A percentile compares a stretch with the other conserved stretches of the same genome.
Evolutionary conservation across 2,888 invertebrate species (phyloP).

Genomic region (Tinea semifulvella): DNA sequence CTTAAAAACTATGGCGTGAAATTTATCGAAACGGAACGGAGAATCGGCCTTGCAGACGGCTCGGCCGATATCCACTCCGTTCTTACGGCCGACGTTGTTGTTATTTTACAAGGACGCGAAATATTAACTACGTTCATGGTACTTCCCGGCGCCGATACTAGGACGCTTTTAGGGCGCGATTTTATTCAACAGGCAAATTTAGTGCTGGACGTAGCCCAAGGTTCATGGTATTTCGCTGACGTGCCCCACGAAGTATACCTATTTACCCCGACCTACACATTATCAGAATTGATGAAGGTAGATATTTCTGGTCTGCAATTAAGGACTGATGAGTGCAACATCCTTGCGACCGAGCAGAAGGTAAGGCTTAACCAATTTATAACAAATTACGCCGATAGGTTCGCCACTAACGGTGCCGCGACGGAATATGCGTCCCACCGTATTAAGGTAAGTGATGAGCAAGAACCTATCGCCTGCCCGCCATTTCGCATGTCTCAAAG

Average conservation of each 20-base stretch:
- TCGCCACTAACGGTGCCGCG: conserved; percentile 11
- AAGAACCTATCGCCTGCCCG: conserved; percentile 27
- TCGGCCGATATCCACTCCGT: conserved; percentile 15
- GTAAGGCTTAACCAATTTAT: background rate
- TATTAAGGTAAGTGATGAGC: conserved; percentile 14
- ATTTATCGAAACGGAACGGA: too few species aligned
- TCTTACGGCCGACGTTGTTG: too few species aligned
- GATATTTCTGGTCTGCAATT: too few species aligned
- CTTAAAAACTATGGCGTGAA: too few species aligned
- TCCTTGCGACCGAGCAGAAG: too few species aligned
- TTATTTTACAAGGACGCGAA: too few species aligned
- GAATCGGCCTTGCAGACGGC: conserved; percentile 19
- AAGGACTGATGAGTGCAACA: too few species aligned
- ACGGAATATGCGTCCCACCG: conserved; percentile 10
- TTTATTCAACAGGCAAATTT: conserved; percentile 24
- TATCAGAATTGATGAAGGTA: too few species aligned
- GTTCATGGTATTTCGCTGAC: conserved; percentile 20
- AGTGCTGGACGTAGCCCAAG: conserved; percentile 23
- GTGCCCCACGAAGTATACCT: conserved; percentile 22
- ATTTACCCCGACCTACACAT: too few species aligned
- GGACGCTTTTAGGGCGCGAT: conserved; percentile 22
- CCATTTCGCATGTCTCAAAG: conserved; percentile 29
- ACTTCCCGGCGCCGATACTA: conserved; percentile 22
- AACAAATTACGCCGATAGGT: conserved; percentile 13
- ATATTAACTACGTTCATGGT: conserved; percentile 22